Evolutionary conservation across 2,888 invertebrate genomes (phyloP), one percentile per base, ranked within the genome.

Genomic region (Dicyrtoma fusca): DNA sequence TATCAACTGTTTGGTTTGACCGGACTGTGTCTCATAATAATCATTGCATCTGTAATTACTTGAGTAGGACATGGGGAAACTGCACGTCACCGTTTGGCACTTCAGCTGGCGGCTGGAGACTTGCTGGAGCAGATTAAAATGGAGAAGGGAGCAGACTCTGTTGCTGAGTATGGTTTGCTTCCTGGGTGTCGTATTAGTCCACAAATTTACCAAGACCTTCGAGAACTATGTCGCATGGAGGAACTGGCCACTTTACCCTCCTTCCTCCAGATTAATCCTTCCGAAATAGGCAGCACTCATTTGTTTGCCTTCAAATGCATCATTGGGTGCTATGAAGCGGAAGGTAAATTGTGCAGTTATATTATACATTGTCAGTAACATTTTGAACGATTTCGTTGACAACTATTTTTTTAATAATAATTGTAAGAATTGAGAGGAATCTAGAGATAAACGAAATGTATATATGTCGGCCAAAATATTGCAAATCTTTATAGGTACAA

Each of bases 81-180:
- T 5, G 14, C 68, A 1, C 66, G 45, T 1, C 57, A 63, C 23
- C 44, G 55, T 17, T 42, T 75, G 23, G 75, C 77, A 2, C 23
- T 47, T 1, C 75, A 77, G 47, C 61, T 77, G 71, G 75, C 77
- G 34, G 75, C 77, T 11, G 63, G 74, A 5, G 75, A 77, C 17
- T 8, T 75, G 0, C 26, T 77, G n/a, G 68, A 74, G 25, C 53
- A 69, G n/a, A 68, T 73, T 5, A 70, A 74, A 34, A 45, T 53
- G 23, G 42, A 44, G 23, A 11, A 34, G 4, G 34, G 8, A 3
- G 8, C 3, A 3, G 4, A 34, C 4, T 3, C 3, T 3, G 3
- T 34, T 25, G 71, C 72, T 0, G 14, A 17, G 21, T 61, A 66
- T 26, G 75, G 62, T 0, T 57, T 77, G 11, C 55, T 72, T n/a